Evolutionary conservation across 2,888 invertebrate genomes (phyloP).

Genomic region (Eupithecia centaureata): DNA sequence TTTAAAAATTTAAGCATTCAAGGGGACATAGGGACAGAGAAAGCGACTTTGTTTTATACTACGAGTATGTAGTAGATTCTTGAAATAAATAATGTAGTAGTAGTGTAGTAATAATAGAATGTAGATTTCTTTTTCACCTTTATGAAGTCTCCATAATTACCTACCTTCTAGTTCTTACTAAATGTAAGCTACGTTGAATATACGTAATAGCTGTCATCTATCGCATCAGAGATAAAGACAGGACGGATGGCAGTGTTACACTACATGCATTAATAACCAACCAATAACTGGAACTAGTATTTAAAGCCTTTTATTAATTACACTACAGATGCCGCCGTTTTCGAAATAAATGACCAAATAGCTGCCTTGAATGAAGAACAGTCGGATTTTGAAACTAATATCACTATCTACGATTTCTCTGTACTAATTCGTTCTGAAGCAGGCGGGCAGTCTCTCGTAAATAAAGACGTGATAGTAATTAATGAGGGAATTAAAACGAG

Average conservation of each 20-base stretch:
- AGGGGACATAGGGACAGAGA: too few species aligned
- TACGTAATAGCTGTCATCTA: conserved; percentile 1
- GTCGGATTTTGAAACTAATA: conserved; percentile 40
- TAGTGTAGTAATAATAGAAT: too few species aligned
- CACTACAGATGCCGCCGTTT: conserved; percentile 46
- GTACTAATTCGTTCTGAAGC: conserved; percentile 43
- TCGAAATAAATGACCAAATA: conserved; percentile 39
- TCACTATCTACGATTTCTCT: conserved; percentile 40
- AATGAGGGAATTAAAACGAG: conserved; percentile 48
- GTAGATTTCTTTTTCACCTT: too few species aligned
- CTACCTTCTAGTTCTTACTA: too few species aligned
- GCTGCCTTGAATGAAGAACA: conserved; percentile 35
- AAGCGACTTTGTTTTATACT: too few species aligned
- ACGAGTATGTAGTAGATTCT: too few species aligned
- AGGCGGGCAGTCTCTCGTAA: conserved; percentile 40
- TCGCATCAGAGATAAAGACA: conserved; percentile 22
- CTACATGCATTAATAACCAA: conserved; percentile 53
- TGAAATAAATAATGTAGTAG: too few species aligned
- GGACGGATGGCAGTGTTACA: conserved; percentile 53
- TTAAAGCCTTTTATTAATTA: conserved; percentile 64
- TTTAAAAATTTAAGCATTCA: too few species aligned
- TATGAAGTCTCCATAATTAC: too few species aligned
- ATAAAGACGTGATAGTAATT: conserved; percentile 48
- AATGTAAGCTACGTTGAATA: too few species aligned
- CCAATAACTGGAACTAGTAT: conserved; percentile 64